Conservation (phyloP, 2,797 vertebrate genomes). For the Okamejei kenojei region DNA sequence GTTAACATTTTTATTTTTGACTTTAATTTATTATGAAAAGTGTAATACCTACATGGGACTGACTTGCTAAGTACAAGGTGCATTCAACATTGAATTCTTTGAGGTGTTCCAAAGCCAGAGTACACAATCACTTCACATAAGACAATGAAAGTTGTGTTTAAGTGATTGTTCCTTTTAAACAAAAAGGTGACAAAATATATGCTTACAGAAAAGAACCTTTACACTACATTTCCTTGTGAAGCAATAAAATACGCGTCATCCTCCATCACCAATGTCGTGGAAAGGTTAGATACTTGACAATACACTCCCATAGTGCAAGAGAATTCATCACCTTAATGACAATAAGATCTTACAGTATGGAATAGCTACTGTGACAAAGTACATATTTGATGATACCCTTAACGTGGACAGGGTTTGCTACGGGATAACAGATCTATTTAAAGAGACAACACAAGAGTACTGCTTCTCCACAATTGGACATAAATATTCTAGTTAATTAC, state of each 20-base stretch:
- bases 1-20: not conserved
- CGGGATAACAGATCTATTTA: not conserved
- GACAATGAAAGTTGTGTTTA: conserved; percentile 21
- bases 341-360: conserved; percentile 8
- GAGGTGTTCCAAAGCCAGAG: not conserved
- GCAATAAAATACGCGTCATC: not conserved
- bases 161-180: conserved; percentile 23
- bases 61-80: conserved; percentile 2
- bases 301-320: conserved; percentile 9
- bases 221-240: conserved; percentile 19
- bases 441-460: conserved; percentile 6
- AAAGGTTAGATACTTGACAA: conserved; percentile 27
- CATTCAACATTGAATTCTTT: not conserved
- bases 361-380: not conserved
- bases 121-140: conserved; percentile 18
- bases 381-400: not conserved
- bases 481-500: conserved; percentile 21
- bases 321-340: not conserved
- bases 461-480: not conserved
- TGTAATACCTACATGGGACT: not conserved
- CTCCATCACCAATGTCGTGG: not conserved
- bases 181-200: conserved; percentile 19
- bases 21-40: not conserved
- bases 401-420: not conserved
- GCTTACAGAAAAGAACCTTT: conserved; percentile 4